Base-by-base conservation (phyloP, 2,888 invertebrate species). In the Timema podura region DNA sequence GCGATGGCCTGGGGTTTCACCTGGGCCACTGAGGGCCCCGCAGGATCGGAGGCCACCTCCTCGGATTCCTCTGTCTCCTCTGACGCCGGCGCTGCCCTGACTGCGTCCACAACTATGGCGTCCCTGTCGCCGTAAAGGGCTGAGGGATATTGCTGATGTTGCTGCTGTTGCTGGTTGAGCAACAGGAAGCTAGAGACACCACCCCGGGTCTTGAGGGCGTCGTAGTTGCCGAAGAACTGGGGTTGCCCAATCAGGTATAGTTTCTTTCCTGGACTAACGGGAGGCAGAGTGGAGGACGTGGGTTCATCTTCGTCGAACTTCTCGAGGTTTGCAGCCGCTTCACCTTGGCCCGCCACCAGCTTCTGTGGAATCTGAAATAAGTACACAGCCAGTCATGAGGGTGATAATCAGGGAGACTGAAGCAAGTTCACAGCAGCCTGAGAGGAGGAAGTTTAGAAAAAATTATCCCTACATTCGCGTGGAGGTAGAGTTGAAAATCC, bases 111-210 rank as follows among this genome's bases (percentile, higher is more conserved):
- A 11, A 48, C 48, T 48, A 69, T 47, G n/a, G 65, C 13, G 15
- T 64, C 69, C 15, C 47, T 30, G 16, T 69, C 69, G 5, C 65
- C 65, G 46, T 68, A n/a, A 13, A 46, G 15, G 13, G n/a, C 30
- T 30, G 13, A 61, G 30, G 30, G 30, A 45, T n/a, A 44, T 45
- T 16, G 61, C 59, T 3, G 59, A n/a, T n/a, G 61, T 48, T 11
- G 44, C 7, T 48, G n/a, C 64, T 69, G 59, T 45, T 65, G 69
- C n/a, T 44, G 46, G 47, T 59, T 59, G n/a, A 65, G 47, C 0
- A 89, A 88, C 7, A 91, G 90, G 78, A 91, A 88, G 77, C 87
- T 1, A 85, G 85, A 64, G 48, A 68, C 67, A 6, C 57, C 70
- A 7, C 67, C 69, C 30, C 57, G 64, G n/a, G 67, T 71, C 13